phyloP scores from a whole-genome alignment of 64 coral and sea anemone genomes.

The Anthopleura sola region DNA sequence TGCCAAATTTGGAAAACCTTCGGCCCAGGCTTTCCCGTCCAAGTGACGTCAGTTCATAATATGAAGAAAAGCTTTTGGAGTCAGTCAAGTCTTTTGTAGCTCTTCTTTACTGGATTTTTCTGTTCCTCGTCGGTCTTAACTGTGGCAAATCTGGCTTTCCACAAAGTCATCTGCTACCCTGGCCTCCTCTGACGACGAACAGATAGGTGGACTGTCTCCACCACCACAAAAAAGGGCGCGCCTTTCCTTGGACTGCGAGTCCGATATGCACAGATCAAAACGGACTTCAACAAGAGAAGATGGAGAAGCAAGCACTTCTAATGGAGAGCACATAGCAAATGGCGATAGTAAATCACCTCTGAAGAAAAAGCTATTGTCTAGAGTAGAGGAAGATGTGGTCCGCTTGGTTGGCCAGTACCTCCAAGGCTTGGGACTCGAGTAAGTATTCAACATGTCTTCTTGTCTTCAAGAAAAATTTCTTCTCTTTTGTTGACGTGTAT shows the following conservation, averaged over 20 bases:
- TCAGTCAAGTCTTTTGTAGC: constrained; percentile 72
- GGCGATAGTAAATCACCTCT: constrained; percentile 87
- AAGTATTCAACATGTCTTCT: constrained; percentile 68
- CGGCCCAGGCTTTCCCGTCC: not conserved
- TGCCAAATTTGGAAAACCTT: constrained; percentile 1
- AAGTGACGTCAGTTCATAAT: constrained; percentile 97
- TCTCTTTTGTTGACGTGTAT: constrained; percentile 40
- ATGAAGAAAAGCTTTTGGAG: constrained; percentile 65
- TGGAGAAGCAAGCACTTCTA: constrained; percentile 95
- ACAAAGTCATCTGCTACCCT: constrained; percentile 96
- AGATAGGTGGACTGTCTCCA: constrained; percentile 99
- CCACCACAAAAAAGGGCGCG: constrained; percentile 99
- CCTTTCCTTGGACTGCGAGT: constrained; percentile 90
- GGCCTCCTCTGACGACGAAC: constrained; percentile 99
- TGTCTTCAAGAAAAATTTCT: constrained; percentile 41
- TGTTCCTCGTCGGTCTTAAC: constrained; percentile 54
- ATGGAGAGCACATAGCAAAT: constrained; percentile 93
- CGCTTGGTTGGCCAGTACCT: constrained; percentile 96
- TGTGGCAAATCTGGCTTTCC: constrained; percentile 97
- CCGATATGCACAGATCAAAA: constrained; percentile 99
- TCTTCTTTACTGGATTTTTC: constrained; percentile 59
- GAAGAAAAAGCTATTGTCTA: constrained; percentile 79
- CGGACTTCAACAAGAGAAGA: constrained; percentile 96
- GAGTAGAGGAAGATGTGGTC: constrained; percentile 94
- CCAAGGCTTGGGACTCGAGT: constrained; percentile 95